These are phyloP conservation scores for Atlantisia rogersi DNA, from an alignment of 2,113 vertebrate genomes.

Conservation along the genomic window DNA sequence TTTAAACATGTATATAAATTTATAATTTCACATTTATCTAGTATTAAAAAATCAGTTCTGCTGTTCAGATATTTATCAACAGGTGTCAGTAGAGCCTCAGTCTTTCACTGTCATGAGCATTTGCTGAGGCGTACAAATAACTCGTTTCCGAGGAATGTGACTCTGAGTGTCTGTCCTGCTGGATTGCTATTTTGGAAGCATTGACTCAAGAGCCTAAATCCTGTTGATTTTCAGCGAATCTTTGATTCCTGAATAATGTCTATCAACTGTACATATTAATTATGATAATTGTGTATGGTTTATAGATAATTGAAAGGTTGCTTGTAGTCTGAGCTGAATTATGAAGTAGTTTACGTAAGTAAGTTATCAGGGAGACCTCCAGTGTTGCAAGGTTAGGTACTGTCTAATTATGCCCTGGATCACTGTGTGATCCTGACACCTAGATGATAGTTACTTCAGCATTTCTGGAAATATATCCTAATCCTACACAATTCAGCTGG, in stretches of 20 bases:
- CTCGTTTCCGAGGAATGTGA: background rate
- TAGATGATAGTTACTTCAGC: background rate
- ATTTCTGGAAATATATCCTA: background rate
- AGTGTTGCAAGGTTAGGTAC: background rate
- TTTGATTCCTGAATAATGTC: background rate
- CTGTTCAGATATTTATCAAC: conserved; percentile 51
- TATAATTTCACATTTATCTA: background rate
- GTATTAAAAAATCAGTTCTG: background rate
- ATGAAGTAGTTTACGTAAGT: background rate
- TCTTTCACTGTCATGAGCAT: background rate
- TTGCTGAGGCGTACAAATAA: background rate
- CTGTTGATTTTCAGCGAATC: background rate
- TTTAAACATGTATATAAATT: too few relatives aligned
- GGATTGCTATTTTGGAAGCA: background rate
- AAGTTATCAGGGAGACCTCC: background rate
- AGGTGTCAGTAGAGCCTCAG: conserved; percentile 77
- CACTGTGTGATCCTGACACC: background rate
- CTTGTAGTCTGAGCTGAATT: background rate
- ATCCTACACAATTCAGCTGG: background rate
- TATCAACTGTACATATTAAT: background rate
- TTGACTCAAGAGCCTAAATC: background rate
- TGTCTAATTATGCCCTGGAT: background rate
- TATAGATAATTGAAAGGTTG: background rate
- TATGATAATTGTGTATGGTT: background rate
- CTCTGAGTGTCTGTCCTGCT: background rate